These are phyloP conservation scores for Andrena cerasifolii DNA, from an alignment of 1,140 invertebrate species.

Conservation along the genomic window DNA sequence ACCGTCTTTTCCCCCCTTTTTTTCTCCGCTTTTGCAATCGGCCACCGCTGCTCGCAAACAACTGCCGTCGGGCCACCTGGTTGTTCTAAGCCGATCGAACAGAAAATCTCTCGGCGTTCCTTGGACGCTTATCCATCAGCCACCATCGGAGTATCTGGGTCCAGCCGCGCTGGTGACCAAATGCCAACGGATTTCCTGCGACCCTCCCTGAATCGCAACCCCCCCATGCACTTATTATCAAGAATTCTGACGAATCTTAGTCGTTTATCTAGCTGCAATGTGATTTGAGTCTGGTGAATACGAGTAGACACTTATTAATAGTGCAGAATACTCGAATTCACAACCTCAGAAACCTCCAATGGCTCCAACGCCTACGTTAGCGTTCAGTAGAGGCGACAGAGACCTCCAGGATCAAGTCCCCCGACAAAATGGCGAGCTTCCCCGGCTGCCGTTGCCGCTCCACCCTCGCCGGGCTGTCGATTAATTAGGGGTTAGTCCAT, in stretches of 20 bases:
- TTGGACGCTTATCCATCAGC: slow-evolving; percentile 15
- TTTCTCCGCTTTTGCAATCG: slow-evolving; percentile 45
- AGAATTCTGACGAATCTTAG: too few species aligned
- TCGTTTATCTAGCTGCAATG: too few species aligned
- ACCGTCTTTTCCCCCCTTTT: slow-evolving; percentile 14
- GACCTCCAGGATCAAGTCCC: too few species aligned
- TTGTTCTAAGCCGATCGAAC: slow-evolving; percentile 68
- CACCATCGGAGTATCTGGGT: not conserved
- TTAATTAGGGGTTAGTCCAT: slow-evolving; percentile 43
- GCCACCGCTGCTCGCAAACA: slow-evolving; percentile 75
- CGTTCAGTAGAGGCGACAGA: not conserved
- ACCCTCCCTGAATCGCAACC: too few species aligned
- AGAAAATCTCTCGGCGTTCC: slow-evolving; percentile 53
- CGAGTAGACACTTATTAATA: too few species aligned
- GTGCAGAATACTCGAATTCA: too few species aligned
- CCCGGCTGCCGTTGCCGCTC: not conserved
- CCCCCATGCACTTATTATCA: too few species aligned
- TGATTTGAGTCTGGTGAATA: too few species aligned
- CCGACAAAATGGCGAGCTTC: slow-evolving; percentile 38
- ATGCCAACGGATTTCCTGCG: not conserved
- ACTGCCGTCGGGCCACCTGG: slow-evolving; percentile 74
- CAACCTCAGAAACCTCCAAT: too few species aligned
- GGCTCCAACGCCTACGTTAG: too few species aligned
- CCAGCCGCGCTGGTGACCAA: not conserved
- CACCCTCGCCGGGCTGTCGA: slow-evolving; percentile 33